These are phyloP conservation scores for Mimachlamys varia DNA, from an alignment of 2,888 invertebrate genomes.

Conservation along the genomic window DNA sequence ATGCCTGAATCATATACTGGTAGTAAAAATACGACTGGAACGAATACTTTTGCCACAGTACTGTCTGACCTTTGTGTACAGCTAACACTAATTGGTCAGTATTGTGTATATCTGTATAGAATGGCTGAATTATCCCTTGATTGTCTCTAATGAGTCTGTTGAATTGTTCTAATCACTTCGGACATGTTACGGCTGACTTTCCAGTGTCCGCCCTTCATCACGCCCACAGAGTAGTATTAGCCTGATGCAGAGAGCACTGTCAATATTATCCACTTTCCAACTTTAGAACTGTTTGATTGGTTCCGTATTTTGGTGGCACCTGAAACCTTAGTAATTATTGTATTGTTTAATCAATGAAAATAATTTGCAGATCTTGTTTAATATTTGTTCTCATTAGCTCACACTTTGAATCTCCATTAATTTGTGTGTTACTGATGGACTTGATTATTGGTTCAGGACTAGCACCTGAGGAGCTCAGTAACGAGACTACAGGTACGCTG, in stretches of 20 bases:
- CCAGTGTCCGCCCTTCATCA: neutral
- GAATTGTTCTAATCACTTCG: neutral
- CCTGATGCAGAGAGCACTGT: neutral
- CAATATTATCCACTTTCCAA: neutral
- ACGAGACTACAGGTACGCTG: too few relatives aligned
- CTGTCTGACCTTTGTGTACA: neutral
- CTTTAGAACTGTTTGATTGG: neutral
- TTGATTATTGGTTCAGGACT: neutral
- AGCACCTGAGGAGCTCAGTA: neutral
- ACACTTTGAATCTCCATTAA: neutral
- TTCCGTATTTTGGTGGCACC: neutral
- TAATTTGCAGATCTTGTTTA: neutral
- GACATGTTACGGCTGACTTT: neutral
- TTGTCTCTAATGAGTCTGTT: neutral
- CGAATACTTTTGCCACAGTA: too few relatives aligned
- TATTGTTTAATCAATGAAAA: constrained; percentile 15
- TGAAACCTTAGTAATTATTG: neutral
- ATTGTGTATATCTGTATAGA: neutral
- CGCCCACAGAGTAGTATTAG: neutral
- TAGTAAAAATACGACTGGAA: too few relatives aligned
- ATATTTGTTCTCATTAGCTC: constrained; percentile 4
- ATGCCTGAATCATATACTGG: too few relatives aligned
- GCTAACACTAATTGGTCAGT: neutral
- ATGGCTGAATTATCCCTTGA: neutral
- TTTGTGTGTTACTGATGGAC: neutral